Conservation (phyloP, 2,113 vertebrate genomes). For the Noturus placidus region DNA sequence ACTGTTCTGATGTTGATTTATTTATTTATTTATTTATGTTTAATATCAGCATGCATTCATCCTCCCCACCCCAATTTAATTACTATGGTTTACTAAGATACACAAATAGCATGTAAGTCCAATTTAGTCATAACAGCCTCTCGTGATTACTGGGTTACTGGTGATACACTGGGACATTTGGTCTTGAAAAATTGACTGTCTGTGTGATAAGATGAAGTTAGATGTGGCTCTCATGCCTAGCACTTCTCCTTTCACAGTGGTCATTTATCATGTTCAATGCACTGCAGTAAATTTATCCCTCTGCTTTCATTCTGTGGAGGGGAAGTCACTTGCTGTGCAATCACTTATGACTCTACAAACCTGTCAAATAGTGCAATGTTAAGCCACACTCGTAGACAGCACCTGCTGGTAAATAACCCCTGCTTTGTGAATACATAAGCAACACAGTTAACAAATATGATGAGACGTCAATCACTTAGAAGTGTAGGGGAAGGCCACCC, state of each 20-base stretch:
- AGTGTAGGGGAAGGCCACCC: too few species aligned
- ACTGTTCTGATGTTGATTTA: not conserved
- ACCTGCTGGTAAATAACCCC: conserved; percentile 7
- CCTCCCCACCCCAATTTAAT: too few species aligned
- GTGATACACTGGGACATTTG: conserved; percentile 7
- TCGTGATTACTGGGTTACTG: conserved; percentile 13
- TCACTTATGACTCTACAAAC: conserved; percentile 48
- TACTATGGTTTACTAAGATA: too few species aligned
- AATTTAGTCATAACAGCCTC: not conserved
- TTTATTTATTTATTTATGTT: not conserved
- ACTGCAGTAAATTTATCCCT: conserved; percentile 36
- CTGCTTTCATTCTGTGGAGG: conserved; percentile 21
- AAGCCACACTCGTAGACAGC: conserved; percentile 23
- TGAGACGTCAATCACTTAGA: conserved; percentile 31
- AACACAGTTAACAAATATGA: conserved; percentile 20
- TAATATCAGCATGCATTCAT: not conserved
- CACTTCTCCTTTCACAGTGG: conserved; percentile 30
- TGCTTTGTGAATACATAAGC: conserved; percentile 33
- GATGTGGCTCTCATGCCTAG: conserved; percentile 28
- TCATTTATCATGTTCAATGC: conserved; percentile 40
- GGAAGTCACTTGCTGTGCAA: conserved; percentile 37
- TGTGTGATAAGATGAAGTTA: conserved; percentile 8
- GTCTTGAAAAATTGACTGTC: conserved; percentile 30
- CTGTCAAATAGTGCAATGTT: conserved; percentile 37
- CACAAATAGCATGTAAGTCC: not conserved